Percentiles rank a stretch among this genome's conserved stretches.
These are phyloP conservation scores for Antigone vipio DNA, from an alignment of 2,113 vertebrate species.

Conservation along the genomic window DNA sequence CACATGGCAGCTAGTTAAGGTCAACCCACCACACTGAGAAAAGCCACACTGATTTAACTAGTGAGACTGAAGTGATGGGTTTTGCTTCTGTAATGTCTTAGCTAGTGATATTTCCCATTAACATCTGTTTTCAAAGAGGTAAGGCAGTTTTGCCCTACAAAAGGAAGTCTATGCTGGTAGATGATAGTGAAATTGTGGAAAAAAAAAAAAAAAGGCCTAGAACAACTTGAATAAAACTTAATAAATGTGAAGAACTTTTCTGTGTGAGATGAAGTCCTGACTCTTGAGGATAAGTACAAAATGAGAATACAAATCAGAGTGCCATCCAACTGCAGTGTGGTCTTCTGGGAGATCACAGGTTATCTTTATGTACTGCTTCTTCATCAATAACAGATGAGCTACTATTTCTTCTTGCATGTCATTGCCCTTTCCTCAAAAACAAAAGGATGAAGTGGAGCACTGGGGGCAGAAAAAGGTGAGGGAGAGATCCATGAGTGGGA, in stretches of 20 bases:
- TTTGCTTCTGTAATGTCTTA: background rate
- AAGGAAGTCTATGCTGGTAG: background rate
- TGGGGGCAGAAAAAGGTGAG: background rate
- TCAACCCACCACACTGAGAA: background rate
- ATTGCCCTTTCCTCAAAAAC: conserved; percentile 50
- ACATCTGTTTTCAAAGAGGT: background rate
- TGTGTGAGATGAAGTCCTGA: conserved; percentile 10
- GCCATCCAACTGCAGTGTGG: conserved; percentile 5
- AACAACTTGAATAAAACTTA: conserved; percentile 3
- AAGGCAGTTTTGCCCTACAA: background rate
- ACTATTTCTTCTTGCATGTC: conserved; percentile 58
- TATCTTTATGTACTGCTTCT: conserved; percentile 38
- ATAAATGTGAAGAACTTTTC: background rate
- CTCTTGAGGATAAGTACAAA: conserved; percentile 29
- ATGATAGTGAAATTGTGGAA: background rate
- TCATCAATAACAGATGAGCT: conserved; percentile 69
- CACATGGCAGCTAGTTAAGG: background rate
- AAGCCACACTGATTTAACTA: background rate
- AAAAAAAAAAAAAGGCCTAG: background rate
- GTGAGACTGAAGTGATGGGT: background rate
- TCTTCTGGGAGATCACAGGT: conserved; percentile 41
- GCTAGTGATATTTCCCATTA: background rate
- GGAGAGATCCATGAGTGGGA: background rate
- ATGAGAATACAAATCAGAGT: conserved; percentile 56
- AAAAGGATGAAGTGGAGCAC: conserved; percentile 5